A percentile compares a stretch with the other conserved stretches of the same genome.
phyloP scores from a whole-genome alignment of 2,797 vertebrate species.

The Sciurus vulgaris region DNA sequence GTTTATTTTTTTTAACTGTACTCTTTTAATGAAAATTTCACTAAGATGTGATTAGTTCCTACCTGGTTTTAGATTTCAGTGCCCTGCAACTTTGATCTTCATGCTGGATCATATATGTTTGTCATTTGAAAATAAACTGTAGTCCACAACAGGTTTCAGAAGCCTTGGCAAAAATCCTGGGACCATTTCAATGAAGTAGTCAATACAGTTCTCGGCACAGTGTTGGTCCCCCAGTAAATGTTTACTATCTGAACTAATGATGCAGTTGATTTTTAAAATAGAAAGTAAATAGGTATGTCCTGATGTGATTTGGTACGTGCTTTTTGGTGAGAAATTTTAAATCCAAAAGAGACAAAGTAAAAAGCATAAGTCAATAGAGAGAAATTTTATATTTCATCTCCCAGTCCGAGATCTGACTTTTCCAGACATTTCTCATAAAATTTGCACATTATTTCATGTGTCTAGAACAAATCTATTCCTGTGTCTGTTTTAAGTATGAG shows the following conservation, averaged over 20 bases:
- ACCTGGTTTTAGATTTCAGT: neutral
- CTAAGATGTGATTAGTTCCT: neutral
- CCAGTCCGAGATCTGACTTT: conserved; percentile 21
- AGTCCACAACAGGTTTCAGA: neutral
- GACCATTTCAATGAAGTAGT: neutral
- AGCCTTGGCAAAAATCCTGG: neutral
- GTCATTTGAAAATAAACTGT: neutral
- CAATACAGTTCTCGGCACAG: neutral
- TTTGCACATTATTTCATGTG: conserved; percentile 38
- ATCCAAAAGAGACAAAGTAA: conserved; percentile 40
- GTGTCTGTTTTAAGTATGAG: neutral
- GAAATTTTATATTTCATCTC: neutral
- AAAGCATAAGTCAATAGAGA: neutral
- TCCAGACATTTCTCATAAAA: neutral
- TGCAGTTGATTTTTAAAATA: neutral
- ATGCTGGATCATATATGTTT: neutral
- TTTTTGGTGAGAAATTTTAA: conserved; percentile 16
- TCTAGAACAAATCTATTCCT: conserved; percentile 31
- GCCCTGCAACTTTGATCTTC: neutral
- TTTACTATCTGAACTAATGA: neutral
- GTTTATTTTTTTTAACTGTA: neutral
- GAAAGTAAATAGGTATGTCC: neutral
- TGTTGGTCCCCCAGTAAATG: neutral
- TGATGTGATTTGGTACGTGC: neutral
- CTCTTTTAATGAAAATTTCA: conserved; percentile 25